Conservation (phyloP, 2,888 invertebrate genomes). For the Sesia bembeciformis region DNA sequence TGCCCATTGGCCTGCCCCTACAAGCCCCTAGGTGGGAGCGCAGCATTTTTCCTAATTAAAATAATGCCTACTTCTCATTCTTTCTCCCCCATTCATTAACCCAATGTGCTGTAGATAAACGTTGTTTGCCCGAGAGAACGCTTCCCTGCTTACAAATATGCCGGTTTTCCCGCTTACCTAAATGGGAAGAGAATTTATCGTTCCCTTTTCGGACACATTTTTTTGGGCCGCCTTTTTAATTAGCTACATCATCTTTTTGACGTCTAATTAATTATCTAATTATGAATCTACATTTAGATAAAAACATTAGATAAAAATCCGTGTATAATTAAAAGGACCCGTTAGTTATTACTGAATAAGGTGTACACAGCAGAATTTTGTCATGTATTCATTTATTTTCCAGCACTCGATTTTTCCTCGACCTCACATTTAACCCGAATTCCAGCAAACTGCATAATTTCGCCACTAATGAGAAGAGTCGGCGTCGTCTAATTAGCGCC, state of each 20-base stretch:
- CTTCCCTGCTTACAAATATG: constrained; percentile 52
- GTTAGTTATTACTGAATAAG: background rate
- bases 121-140: constrained; percentile 53
- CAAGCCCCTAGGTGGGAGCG: constrained; percentile 31
- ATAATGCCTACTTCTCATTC: constrained; percentile 62
- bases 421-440: constrained; percentile 66
- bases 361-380: background rate
- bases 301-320: background rate
- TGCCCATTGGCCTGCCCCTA: constrained; percentile 4
- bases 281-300: background rate
- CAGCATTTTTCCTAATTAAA: constrained; percentile 68
- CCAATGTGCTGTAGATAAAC: constrained; percentile 68
- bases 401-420: constrained; percentile 35
- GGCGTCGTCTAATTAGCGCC: constrained; percentile 69
- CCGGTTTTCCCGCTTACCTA: constrained; percentile 47
- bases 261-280: background rate
- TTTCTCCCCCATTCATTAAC: constrained; percentile 64
- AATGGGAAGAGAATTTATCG: constrained; percentile 45
- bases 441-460: constrained; percentile 69
- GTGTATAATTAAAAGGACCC: background rate
- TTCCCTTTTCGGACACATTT: constrained; percentile 35
- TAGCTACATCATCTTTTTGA: constrained; percentile 8
- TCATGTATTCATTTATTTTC: constrained; percentile 20
- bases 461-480: constrained; percentile 69
- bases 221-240: constrained; percentile 17